Percentiles rank a stretch among this genome's conserved stretches.
phyloP scores from a whole-genome alignment of 2,113 vertebrate species.

The Sakesphorus luctuosus region DNA sequence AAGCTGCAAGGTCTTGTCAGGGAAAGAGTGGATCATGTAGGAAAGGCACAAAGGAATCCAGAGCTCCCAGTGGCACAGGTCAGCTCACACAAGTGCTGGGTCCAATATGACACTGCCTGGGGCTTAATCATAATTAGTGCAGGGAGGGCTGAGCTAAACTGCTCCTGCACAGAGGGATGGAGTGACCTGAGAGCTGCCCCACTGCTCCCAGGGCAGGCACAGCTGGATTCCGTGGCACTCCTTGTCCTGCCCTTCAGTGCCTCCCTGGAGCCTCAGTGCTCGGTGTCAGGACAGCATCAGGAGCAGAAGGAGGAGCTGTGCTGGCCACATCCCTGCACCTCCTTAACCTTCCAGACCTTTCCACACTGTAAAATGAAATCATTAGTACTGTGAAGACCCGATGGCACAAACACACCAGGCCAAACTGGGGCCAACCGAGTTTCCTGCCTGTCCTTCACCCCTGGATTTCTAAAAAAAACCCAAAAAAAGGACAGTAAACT shows the following conservation, averaged over 20 bases:
- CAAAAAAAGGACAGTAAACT: background rate
- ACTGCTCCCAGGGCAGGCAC: background rate
- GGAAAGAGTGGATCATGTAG: background rate
- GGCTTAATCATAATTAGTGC: background rate
- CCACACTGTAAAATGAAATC: background rate
- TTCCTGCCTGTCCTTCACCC: background rate
- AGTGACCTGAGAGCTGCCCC: background rate
- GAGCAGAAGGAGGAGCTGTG: background rate
- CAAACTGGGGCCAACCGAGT: background rate
- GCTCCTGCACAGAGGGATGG: background rate
- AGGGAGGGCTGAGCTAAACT: background rate
- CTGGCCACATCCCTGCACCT: background rate
- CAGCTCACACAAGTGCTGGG: background rate
- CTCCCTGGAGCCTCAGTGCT: background rate
- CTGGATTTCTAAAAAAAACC: too few species aligned
- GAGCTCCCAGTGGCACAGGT: background rate
- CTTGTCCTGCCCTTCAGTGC: background rate
- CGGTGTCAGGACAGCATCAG: background rate
- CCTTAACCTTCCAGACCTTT: background rate
- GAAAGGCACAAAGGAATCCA: background rate
- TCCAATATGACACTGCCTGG: background rate
- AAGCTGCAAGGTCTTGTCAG: background rate
- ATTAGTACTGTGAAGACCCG: background rate
- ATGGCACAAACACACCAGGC: background rate
- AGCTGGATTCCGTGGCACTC: background rate